Evolutionary conservation across 2,888 invertebrate genomes (phyloP), one percentile per base, ranked within the genome.

Genomic region (Synanthedon formicaeformis): DNA sequence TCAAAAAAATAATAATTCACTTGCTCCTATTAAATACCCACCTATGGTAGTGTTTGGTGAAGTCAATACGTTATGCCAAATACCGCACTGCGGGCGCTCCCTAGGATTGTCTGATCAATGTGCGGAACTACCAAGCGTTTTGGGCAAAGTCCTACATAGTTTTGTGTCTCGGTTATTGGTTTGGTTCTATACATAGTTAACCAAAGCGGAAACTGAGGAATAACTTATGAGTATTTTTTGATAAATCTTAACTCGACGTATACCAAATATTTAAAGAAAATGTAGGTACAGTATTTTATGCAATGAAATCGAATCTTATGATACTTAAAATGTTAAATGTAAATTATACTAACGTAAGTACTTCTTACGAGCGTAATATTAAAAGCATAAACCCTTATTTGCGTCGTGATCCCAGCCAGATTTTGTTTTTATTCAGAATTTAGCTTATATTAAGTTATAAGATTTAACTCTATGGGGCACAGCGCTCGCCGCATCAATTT

Each of bases 401-500:
- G 13, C 14, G 45, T 14, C 13, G 6, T n/a, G 45, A 45, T 13
- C 13, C 45, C 45, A 4, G n/a, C 45, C 45, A 45, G 45, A 45
- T 45, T 45, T 45, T 45, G 45, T 45, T 45, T 45, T 45, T 13
- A 12, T 45, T 45, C 45, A 45, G 45, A 45, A 45, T 45, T 45
- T 45, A 45, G 45, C 45, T 45, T 45, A 45, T 45, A 45, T 45
- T 45, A 45, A 45, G 45, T 45, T 45, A 45, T 14, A 59, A 60
- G 61, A 61, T 65, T 66, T 59, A 61, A 56, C 59, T 62, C 61
- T 34, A 48, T 48, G 52, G 53, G 53, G 56, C 52, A 56, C 58
- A 58, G 55, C 70, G 71, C 64, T 63, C 57, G 61, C 58, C 67
- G 75, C 80, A 78, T 80, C 79, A 77, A 78, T 80, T 78, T 73